Evolutionary conservation across 37 sponge, comb jelly and placozoan species (phyloP), one percentile per base, ranked within the genome.

Genomic region (Dysidea cf. avara): DNA sequence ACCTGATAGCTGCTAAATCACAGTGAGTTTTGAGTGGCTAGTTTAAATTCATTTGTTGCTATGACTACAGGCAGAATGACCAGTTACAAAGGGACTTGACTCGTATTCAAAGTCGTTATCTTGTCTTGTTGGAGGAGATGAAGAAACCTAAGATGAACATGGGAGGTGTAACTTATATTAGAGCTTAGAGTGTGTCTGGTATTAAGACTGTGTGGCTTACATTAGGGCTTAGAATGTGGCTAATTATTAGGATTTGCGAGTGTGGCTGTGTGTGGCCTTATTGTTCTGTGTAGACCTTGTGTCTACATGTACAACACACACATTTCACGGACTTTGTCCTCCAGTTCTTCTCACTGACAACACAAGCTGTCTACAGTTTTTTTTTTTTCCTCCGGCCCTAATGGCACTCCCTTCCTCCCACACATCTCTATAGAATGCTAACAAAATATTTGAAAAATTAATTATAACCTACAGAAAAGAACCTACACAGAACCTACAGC

Each of bases 121-220:
- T 85, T 32, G 49, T 85, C 11, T 46, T 91, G 1, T 61, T 91
- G 13, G 55, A 82, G 40, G 79, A 85, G 74, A 38, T 66, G 1
- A 68, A 84, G 68, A 49, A 72, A n/a, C 91, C 91, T 0, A 39
- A 36, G 13, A 56, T 70, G 61, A 65, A 64, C 66, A 38, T 3
- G 68, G 14, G 24, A 13, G 16, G 16, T 49, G 52, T 49, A 13
- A 13, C 16, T 49, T 13, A 16, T 49, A 16, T 49, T 13, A 18
- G 52, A 49, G 16, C 16, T 18, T 16, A 18, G 52, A 18, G 52
- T 49, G 16, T 18, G 16, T 18, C 52, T 49, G 16, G 13, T 49
- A n/a, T n/a, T n/a, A n/a, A n/a, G n/a, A n/a, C n/a, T n/a, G n/a
- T n/a, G n/a, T n/a, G n/a, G n/a, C n/a, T n/a, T n/a, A n/a, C n/a